Evolutionary conservation across 1,140 invertebrate genomes (phyloP).

Genomic region (Rhopalosiphum padi): DNA sequence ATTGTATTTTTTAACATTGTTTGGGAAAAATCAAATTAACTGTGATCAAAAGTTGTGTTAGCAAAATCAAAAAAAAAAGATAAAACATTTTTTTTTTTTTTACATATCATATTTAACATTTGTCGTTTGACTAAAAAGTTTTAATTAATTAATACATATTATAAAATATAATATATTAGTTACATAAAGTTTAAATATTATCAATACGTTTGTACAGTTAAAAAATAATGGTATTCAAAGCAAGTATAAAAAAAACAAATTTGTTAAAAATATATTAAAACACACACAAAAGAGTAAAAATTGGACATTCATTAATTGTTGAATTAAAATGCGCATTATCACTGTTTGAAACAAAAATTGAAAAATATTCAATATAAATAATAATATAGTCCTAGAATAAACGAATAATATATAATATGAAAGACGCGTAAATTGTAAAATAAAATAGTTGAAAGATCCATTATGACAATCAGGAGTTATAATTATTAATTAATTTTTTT

Average conservation of each 20-base stretch:
- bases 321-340: not conserved
- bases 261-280: constrained; percentile 23
- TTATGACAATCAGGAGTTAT: no score
- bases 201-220: not conserved
- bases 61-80: not conserved
- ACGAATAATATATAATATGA: not conserved
- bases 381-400: not conserved
- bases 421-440: not conserved
- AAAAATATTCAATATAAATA: constrained; percentile 24
- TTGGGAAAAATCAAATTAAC: not conserved
- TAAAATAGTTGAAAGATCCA: not conserved
- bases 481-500: not conserved
- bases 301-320: not conserved
- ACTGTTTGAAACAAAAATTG: not conserved
- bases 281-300: constrained; percentile 1
- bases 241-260: not conserved
- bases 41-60: not conserved
- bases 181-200: not conserved
- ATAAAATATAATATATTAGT: not conserved
- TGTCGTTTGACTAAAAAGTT: not conserved
- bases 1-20: not conserved
- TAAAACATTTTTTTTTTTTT: not conserved
- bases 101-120: not conserved
- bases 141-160: not conserved
- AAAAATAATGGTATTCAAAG: not conserved